Base-by-base conservation (phyloP, 2,888 invertebrate genomes). In the Scrobipalpa costella region DNA sequence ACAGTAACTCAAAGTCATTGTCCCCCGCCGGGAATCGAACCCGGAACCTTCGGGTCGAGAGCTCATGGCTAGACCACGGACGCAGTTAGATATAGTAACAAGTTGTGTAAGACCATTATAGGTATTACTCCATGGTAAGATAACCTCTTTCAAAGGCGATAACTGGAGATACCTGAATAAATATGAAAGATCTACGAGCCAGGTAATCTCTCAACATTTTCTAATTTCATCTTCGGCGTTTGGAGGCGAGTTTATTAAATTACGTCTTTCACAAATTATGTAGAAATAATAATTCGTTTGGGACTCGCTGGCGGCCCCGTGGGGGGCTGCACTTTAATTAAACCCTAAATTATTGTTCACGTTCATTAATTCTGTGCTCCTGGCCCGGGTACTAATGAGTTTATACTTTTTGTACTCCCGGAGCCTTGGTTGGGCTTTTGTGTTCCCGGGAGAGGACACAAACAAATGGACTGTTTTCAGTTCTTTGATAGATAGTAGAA, bases 271-370 rank as follows among this genome's bases (percentile, higher is more conserved):
- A 88, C 88, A 86, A 89, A 89, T 90, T 88, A 88, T 87, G 82
- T 87, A 80, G 82, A 84, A 85, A 87, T 85, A 88, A 88, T 87
- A 85, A 81, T 83, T 81, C 76, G 79, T 79, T 64, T 70, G 76
- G 70, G 73, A 76, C 27, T 27, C 27, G 27, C 27, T 79, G 84
- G 83, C 81, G 80, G 73, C 88, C 73, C 90, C 62, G 78, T 80
- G 81, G 90, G 90, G 85, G 79, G 84, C 85, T 82, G 85, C 87
- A 89, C 88, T 90, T 90, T 90, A 90, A 90, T 91, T 90, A 90
- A 91, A 90, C 85, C 86, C 88, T 90, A 90, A 91, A 89, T 91
- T 90, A 91, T 90, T 88, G 90, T 88, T 88, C 89, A 86, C 90
- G 89, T 91, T 87, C 88, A 90, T 90, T 90, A 89, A 90, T 90